Evolutionary conservation across 2,797 vertebrate genomes (phyloP), one percentile per base, ranked within the genome.

Genomic region (Sorex maritimensis): DNA sequence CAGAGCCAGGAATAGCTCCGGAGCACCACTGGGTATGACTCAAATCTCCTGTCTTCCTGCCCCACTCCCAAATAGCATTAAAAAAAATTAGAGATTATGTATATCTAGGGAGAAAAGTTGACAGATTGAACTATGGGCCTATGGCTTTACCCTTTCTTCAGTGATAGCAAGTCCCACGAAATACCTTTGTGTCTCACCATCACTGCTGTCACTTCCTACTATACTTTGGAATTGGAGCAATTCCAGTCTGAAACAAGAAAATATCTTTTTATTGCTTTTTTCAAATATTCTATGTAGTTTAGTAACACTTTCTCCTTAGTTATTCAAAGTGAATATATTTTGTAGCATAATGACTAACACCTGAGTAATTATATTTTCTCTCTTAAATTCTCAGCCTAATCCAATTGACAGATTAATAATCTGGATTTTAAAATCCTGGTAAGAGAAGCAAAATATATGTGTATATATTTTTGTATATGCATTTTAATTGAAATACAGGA

Each of bases 361-460:
- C 4, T 55, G 61, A 34, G 69, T 89, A 77, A 28, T 68, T 7
- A 17, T 86, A 10, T 77, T 61, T 23, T 65, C 55, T 87, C 88
- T 75, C n/a, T 81, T 58, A 92, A 77, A 90, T 63, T 86, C 73
- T 63, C 77, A 49, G 6, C 68, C n/a, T 86, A 82, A 23, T 92
- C 49, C 6, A 73, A 11, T 75, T 92, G 83, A 90, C 10, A 52
- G 11, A 52, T 52, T 84, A 69, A 61, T 38, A 5, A 23, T 71
- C 65, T 91, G 38, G 65, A 63, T 83, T 81, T 88, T 91, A 81
- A 84, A 23, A 78, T 83, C 5, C 34, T 74, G 26, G 2, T 78
- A 65, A 93, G 73, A 6, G 3, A 86, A 79, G 73, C 87, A 93
- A 82, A 49, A 86, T 91, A 17, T 68, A 14, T 11, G 49, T 52